Conservation (phyloP, 2,888 invertebrate species). For the Hemaris fuciformis region DNA sequence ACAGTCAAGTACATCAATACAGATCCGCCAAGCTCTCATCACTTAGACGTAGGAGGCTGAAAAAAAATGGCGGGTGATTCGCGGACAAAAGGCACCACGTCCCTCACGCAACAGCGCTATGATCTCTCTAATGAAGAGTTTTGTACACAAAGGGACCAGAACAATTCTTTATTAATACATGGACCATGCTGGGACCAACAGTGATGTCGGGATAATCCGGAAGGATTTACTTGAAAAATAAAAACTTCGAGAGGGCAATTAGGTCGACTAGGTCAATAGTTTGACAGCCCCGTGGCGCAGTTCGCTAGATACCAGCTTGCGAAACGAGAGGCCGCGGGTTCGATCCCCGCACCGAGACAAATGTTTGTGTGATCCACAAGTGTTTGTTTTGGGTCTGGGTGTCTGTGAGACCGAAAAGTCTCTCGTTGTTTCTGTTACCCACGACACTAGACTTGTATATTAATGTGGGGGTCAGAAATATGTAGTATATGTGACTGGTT, state of each 20-base stretch:
- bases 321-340: no score
- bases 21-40: constrained; percentile 16
- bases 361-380: no score
- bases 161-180: constrained; percentile 68
- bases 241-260: constrained; percentile 8
- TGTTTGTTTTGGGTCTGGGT: no score
- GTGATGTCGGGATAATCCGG: constrained; percentile 15
- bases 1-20: background rate
- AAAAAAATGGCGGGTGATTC: constrained; percentile 50
- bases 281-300: no score
- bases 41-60: constrained; percentile 37
- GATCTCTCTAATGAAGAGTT: constrained; percentile 79
- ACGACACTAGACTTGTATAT: no score
- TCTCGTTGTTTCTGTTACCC: no score
- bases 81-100: constrained; percentile 52
- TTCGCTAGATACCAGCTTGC: no score
- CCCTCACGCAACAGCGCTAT: constrained; percentile 66
- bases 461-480: no score
- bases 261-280: no score
- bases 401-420: no score
- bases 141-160: constrained; percentile 69
- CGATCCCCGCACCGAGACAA: no score
- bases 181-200: constrained; percentile 18
- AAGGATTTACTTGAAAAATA: constrained; percentile 8
- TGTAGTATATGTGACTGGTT: no score